These are phyloP conservation scores for Entelurus aequoreus DNA, from an alignment of 2,113 vertebrate genomes.

Conservation along the genomic window DNA sequence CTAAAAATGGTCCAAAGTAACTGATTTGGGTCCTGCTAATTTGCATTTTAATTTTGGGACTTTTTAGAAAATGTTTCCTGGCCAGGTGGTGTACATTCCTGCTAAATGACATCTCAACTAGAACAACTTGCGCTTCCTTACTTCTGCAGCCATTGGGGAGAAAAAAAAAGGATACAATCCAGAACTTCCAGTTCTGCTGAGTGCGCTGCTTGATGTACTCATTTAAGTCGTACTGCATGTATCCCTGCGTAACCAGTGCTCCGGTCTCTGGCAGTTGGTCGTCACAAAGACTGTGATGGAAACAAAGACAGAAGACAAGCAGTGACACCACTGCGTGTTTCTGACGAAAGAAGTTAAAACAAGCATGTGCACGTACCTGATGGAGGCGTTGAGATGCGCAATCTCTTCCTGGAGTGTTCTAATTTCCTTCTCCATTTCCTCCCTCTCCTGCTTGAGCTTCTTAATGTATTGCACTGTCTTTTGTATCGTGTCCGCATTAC, in stretches of 20 bases:
- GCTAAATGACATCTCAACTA: not conserved
- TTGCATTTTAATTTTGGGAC: too few relatives aligned
- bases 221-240: slow-evolving; percentile 83
- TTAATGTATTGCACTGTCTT: slow-evolving; percentile 92
- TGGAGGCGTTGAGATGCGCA: slow-evolving; percentile 86
- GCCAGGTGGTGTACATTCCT: too few relatives aligned
- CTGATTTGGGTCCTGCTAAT: too few relatives aligned
- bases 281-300: slow-evolving; percentile 79
- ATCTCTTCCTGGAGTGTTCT: slow-evolving; percentile 87
- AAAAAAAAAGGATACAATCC: slow-evolving; percentile 89
- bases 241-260: slow-evolving; percentile 74
- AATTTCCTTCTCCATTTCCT: slow-evolving; percentile 86
- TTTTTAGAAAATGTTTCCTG: too few relatives aligned
- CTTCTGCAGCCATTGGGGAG: not conserved
- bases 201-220: slow-evolving; percentile 88
- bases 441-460: slow-evolving; percentile 91
- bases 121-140: not conserved
- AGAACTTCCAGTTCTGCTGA: slow-evolving; percentile 97
- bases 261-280: slow-evolving; percentile 91
- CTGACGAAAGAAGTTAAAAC: too few relatives aligned
- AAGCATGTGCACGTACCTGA: slow-evolving; percentile 72
- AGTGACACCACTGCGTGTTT: not conserved
- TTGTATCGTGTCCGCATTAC: slow-evolving; percentile 85
- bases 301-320: not conserved
- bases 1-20: too few relatives aligned